These are phyloP conservation scores for Acronicta alni DNA, from an alignment of 2,888 invertebrate genomes.

Conservation along the genomic window DNA sequence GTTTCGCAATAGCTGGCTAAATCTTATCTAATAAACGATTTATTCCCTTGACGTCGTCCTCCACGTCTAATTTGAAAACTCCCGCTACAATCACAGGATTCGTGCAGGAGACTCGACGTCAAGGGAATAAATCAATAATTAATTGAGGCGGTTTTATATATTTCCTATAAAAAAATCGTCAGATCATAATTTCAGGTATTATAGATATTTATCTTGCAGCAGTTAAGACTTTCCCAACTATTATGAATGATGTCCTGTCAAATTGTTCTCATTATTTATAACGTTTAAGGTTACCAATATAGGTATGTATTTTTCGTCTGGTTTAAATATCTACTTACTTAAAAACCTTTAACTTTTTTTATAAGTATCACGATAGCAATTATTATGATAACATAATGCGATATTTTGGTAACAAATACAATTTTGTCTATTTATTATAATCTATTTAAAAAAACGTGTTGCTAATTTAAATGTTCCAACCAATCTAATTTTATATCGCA, in stretches of 20 bases:
- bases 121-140: too few relatives aligned
- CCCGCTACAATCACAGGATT: too few relatives aligned
- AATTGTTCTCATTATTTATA: constrained; percentile 25
- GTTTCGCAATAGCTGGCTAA: background rate
- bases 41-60: too few relatives aligned
- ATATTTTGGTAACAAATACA: constrained; percentile 3
- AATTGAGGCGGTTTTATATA: background rate
- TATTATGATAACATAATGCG: background rate
- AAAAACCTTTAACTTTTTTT: background rate
- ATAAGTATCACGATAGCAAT: constrained; percentile 10
- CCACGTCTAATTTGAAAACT: too few relatives aligned
- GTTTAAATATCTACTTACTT: constrained; percentile 1
- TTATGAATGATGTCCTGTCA: background rate
- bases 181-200: background rate
- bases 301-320: constrained; percentile 7
- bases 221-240: background rate
- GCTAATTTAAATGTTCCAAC: constrained; percentile 5
- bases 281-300: constrained; percentile 14
- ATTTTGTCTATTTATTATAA: background rate
- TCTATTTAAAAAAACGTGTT: background rate
- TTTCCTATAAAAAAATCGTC: background rate
- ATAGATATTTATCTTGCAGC: background rate
- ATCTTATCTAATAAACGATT: background rate
- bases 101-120: too few relatives aligned
- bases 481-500: constrained; percentile 13